Base-by-base conservation (phyloP, 2,113 vertebrate species). In the Larimichthys crocea region DNA sequence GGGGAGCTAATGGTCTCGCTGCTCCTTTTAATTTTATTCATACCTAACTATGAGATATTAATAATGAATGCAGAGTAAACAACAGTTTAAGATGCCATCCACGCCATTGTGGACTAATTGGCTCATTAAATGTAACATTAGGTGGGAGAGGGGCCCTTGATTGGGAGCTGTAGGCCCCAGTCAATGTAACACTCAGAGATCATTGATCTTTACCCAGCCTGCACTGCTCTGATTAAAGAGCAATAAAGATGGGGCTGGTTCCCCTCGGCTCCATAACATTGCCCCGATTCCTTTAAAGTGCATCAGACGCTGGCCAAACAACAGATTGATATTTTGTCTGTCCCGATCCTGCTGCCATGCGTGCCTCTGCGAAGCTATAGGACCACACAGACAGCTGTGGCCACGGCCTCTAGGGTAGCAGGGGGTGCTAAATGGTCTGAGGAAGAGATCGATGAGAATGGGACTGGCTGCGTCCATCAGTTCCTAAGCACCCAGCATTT, bases 11-110 rank as follows among this genome's bases (percentile, higher is more conserved):
- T 94, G 91, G 93, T 92, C 94, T 95, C 93, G 75, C 89, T 77
- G 84, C 93, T 94, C 94, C 94, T 94, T 95, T 95, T 95, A 94
- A 95, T 95, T 96, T 92, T 94, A 95, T 95, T 95, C 95, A 95
- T 96, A 95, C 94, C 94, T 95, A 95, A 95, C 91, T 93, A 95
- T 93, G 94, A 92, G 93, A 94, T 95, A 95, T 96, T 95, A 95
- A 95, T 96, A 95, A 96, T 95, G 94, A 95, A 96, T 95, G 88
- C 92, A 88, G 92, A 91, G 94, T 95, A 95, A 96, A 96, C 94
- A 95, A 95, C 91, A 92, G 88, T 95, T 95, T 95, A 95, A 94
- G 94, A 95, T 96, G 94, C 95, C 82, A 88, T 90, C 92, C 94
- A 93, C 86, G 94, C 93, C 90, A 92, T 94, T 93, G 92, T 94